Base-by-base conservation (phyloP, 1,140 invertebrate species). In the Probaryconus sp. region DNA sequence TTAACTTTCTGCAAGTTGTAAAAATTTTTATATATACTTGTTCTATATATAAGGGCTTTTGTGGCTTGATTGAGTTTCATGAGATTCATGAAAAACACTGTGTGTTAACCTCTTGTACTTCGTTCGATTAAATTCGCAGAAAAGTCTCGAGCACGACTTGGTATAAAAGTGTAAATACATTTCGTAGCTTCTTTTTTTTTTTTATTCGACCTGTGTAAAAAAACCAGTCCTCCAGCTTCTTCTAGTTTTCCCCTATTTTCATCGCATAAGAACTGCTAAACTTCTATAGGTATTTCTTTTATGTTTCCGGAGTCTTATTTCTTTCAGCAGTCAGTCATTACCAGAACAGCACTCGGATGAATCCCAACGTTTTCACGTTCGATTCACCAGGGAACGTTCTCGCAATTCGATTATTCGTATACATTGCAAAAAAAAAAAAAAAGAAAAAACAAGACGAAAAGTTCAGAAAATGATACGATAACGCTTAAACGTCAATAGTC, bases 281-380 rank as follows among this genome's bases (percentile, higher is more conserved):
- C 40, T 11, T 64, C 35, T 50, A 31, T 60, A 13, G 20, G 28
- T 53, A 65, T 53, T 37, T 65, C 21, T 37, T 67, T 73, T 83
- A 80, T 81, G 78, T 81, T 84, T 84, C 76, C 69, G 60, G 53
- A 83, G 83, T 85, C 81, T 85, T 81, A 79, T 83, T 65, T 60
- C 28, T 60, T 78, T 55, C 37, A 70, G 45, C 75, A 80, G 77
- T 79, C 70, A 43, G 51, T 63, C 5, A 17, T 55, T 67, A 35
- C 21, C 21, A 16, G 6, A 30, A 45, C 5, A 28, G 28, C 21
- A 20, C 24, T 6, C 35, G 10, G 37, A 28, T 37, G 45, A 53
- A 33, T 33, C 16, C 11, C 35, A 18, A 37, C 33, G 7, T 40
- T 40, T 37, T 26, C 5, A 20, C 13, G n/a, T 38, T 16, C 10